A percentile compares a stretch with the other conserved stretches of the same genome.
Evolutionary conservation across 2,888 invertebrate species (phyloP).

Genomic region (Sminthurinus aureus): DNA sequence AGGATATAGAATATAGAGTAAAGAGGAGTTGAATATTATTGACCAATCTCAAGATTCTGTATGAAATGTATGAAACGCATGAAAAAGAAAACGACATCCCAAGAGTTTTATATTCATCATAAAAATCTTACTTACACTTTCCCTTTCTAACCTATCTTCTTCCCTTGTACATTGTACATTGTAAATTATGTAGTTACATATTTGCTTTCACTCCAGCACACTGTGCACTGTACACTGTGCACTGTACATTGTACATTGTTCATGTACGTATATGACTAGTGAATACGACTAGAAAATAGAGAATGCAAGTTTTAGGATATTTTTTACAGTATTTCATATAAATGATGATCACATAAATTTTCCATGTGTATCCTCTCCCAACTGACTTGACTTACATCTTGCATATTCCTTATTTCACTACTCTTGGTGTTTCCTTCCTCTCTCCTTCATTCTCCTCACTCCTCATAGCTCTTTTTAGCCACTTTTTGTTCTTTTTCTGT

Average conservation of each 20-base stretch:
- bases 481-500: background rate
- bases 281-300: no score
- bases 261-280: no score
- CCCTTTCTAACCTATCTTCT: background rate
- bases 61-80: background rate
- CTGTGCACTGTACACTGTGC: no score
- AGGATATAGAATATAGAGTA: no score
- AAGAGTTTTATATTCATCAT: conserved; percentile 22
- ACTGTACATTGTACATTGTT: no score
- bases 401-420: background rate
- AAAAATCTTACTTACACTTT: conserved; percentile 14
- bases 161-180: background rate
- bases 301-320: background rate
- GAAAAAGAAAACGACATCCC: conserved; percentile 11
- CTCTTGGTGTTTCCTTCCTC: background rate
- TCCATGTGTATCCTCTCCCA: background rate
- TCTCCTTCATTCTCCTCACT: background rate
- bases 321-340: background rate
- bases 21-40: background rate
- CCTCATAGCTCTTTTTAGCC: background rate
- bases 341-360: background rate
- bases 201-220: background rate
- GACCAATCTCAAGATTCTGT: background rate
- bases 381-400: background rate
- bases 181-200: no score